Evolutionary conservation across 1,140 invertebrate genomes (phyloP), one percentile per base, ranked within the genome.

Genomic region (Diprion similis): DNA sequence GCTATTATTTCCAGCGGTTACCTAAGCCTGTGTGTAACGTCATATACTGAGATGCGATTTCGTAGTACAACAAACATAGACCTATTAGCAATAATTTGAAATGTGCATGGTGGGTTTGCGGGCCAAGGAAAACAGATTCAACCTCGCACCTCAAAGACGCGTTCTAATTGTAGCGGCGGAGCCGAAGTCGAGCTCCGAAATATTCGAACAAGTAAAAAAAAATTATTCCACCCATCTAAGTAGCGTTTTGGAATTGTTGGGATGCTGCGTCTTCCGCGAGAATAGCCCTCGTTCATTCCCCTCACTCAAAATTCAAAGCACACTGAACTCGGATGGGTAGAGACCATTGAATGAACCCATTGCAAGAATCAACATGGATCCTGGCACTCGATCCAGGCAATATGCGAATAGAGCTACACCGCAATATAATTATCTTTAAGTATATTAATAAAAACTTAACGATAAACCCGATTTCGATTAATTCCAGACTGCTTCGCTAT

Each of bases 251-350:
- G 51, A 59, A 59, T 59, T 59, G 11, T 9, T 4, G 11, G 51
- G 51, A 17, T 37, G 24, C 11, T 59, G 11, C 51, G 51, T 59
- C 51, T 59, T 4, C n/a, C 51, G n/a, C 51, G n/a, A 59, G 51
- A 59, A 59, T 59, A 59, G 51, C 51, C 51, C 6, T 59, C 51
- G 51, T 59, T 59, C 51, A 59, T 59, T 59, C 51, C 51, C 51
- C 51, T 59, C 51, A 17, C 6, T 37, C 24, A 4, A 37, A 37
- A 37, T 37, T 37, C 24, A 37, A 37, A 37, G 24, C 24, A 2
- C 6, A 24, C 24, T 24, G 24, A 24, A 24, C 24, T 24, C 24
- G 24, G 11, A 59, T 11, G 51, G n/a, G 4, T 59, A 9, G 10
- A 59, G 6, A 59, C 51, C 11, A 10, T 59, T 9, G 51, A 59